These are phyloP conservation scores for Morpho achilles DNA, from an alignment of 2,888 invertebrate species.

Conservation along the genomic window DNA sequence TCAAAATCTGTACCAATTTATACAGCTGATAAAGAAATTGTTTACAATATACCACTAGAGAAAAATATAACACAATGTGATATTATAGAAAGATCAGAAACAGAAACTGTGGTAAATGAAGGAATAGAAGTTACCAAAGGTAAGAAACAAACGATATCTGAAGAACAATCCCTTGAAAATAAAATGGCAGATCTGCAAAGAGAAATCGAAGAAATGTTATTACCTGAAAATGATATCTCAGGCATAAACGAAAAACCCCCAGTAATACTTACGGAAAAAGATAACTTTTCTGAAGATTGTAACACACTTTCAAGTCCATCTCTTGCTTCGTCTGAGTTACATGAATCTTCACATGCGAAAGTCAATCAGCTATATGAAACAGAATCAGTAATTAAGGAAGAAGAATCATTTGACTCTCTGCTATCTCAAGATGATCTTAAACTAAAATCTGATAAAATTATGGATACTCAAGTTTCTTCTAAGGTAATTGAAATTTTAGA, in stretches of 20 bases:
- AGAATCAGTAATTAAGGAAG: too few species aligned
- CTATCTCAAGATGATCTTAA: too few species aligned
- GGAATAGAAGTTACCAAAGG: slow-evolving; percentile 25
- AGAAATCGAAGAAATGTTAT: slow-evolving; percentile 71
- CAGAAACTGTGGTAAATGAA: slow-evolving; percentile 33
- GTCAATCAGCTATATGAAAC: too few species aligned
- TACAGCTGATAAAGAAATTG: slow-evolving; percentile 5
- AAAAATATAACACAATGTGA: slow-evolving; percentile 3
- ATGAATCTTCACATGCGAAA: not conserved
- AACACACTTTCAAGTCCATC: slow-evolving; percentile 11
- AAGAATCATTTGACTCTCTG: too few species aligned
- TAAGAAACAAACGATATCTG: slow-evolving; percentile 42
- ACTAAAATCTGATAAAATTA: too few species aligned
- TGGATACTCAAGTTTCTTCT: too few species aligned
- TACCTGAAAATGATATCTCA: slow-evolving; percentile 69
- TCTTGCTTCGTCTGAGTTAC: slow-evolving; percentile 16
- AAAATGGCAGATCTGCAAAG: slow-evolving; percentile 73
- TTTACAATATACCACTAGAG: slow-evolving; percentile 6
- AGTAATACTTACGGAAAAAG: slow-evolving; percentile 51
- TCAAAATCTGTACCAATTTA: slow-evolving; percentile 12
- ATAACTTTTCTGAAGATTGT: slow-evolving; percentile 38
- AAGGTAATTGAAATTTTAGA: too few species aligned
- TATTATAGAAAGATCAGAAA: slow-evolving; percentile 14
- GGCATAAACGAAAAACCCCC: slow-evolving; percentile 54
- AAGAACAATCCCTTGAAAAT: slow-evolving; percentile 64